A percentile compares a stretch with the other conserved stretches of the same genome.
Evolutionary conservation across 1,140 invertebrate genomes (phyloP).

Genomic region (Leguminivora glycinivorella): DNA sequence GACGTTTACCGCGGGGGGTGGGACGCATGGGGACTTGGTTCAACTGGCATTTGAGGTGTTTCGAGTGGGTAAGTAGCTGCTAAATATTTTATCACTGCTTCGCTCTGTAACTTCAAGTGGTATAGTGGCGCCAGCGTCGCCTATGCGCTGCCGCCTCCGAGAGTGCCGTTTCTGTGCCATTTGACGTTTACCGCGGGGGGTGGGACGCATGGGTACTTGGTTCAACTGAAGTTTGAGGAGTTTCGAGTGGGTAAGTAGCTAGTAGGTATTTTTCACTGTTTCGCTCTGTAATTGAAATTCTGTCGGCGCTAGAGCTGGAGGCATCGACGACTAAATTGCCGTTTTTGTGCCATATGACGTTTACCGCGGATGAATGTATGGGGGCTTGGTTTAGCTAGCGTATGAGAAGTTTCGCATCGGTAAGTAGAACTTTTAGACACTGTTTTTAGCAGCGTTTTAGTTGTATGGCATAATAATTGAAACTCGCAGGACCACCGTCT

Average conservation of each 20-base stretch:
- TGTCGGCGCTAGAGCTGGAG: conserved; percentile 81
- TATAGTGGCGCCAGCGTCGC: conserved; percentile 84
- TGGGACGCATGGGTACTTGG: conserved; percentile 89
- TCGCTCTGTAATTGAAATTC: conserved; percentile 93
- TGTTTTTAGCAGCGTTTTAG: no score
- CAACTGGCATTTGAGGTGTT: conserved; percentile 91
- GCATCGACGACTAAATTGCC: conserved; percentile 85
- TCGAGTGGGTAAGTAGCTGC: conserved; percentile 29
- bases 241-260: conserved; percentile 67
- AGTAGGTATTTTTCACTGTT: no score
- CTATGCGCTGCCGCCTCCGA: conserved; percentile 83
- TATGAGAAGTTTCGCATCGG: conserved; percentile 85
- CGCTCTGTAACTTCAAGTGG: conserved; percentile 92
- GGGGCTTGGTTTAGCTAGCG: conserved; percentile 90
- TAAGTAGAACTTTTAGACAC: no score
- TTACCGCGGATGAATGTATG: conserved; percentile 91
- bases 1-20: conserved; percentile 92
- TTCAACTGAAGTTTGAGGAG: conserved; percentile 90
- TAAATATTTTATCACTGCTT: no score
- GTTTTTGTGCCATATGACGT: conserved; percentile 92
- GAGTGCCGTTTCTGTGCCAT: conserved; percentile 91
- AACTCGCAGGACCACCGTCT: no score
- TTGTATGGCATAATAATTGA: no score
- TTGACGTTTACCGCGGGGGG: conserved; percentile 93
- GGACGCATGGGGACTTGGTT: conserved; percentile 90